Conservation (phyloP, 2,888 invertebrate species). For the Cordilura impudica region DNA sequence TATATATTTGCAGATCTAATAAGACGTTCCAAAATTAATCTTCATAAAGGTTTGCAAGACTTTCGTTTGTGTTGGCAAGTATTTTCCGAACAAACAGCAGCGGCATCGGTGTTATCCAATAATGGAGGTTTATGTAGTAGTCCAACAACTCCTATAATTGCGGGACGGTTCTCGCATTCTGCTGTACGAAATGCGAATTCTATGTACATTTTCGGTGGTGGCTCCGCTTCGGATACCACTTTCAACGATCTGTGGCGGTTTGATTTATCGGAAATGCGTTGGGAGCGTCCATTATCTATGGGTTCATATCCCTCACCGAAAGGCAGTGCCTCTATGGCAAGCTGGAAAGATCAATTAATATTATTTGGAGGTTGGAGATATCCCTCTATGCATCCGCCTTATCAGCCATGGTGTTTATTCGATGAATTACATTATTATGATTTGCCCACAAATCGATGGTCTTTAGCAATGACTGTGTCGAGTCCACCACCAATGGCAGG, state of each 20-base stretch:
- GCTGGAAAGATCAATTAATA: slow-evolving; percentile 88
- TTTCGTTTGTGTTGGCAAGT: slow-evolving; percentile 88
- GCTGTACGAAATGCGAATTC: slow-evolving; percentile 89
- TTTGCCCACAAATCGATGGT: slow-evolving; percentile 89
- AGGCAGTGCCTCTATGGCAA: slow-evolving; percentile 95
- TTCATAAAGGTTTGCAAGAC: slow-evolving; percentile 86
- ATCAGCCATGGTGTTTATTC: slow-evolving; percentile 92
- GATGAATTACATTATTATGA: slow-evolving; percentile 95
- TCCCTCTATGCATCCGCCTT: slow-evolving; percentile 90
- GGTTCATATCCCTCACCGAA: slow-evolving; percentile 94
- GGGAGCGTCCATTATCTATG: slow-evolving; percentile 90
- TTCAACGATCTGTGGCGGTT: slow-evolving; percentile 98
- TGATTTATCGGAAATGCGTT: slow-evolving; percentile 90
- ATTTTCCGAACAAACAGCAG: slow-evolving; percentile 73
- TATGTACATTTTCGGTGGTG: slow-evolving; percentile 98
- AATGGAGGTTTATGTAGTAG: slow-evolving; percentile 72
- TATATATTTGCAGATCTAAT: slow-evolving; percentile 87
- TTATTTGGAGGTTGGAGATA: slow-evolving; percentile 98
- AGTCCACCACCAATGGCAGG: slow-evolving; percentile 85
- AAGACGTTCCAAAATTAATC: slow-evolving; percentile 84
- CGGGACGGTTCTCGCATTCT: slow-evolving; percentile 94
- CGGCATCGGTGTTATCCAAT: slow-evolving; percentile 69
- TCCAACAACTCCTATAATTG: slow-evolving; percentile 83
- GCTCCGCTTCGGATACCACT: slow-evolving; percentile 94
- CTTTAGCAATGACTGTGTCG: slow-evolving; percentile 67